Evolutionary conservation across 2,113 vertebrate species (phyloP), one percentile per base, ranked within the genome.

Genomic region (Oreotragus oreotragus): DNA sequence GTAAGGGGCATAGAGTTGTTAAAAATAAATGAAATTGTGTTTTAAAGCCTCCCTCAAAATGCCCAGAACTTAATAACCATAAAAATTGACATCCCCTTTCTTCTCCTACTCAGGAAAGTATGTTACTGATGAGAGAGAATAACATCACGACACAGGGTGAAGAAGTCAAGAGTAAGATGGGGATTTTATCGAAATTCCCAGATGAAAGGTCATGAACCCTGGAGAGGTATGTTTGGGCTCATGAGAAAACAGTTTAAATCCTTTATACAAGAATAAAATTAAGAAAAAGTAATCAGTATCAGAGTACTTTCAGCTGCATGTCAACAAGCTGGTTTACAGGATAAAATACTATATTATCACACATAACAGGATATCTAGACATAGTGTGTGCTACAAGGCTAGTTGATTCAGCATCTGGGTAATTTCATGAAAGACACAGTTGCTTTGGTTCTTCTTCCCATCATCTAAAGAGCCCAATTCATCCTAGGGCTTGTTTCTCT

Each of bases 111-210:
- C 43, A 92, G 10, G 27, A 83, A 95, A 92, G 27, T 89, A 84
- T 90, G 30, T 62, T 94, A 84, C 23, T 86, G 62, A 86, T 8
- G 25, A 51, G 60, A 94, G 14, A 66, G n/a, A 12, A 84, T 88
- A 27, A 94, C 49, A 11, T 95, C 33, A 84, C 23, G 66, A 84
- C 81, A 96, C 21, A 73, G 36, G 39, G n/a, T 90, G 51, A 96
- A 96, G 25, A n/a, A 94, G 9, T 70, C 19, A 90, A 36, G 16
- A 94, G 12, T 64, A 58, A 77, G 57, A 92, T 76, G 36, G 7
- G 73, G 33, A 94, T 96, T 96, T 91, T 92, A 73, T 60, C 28
- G 7, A 84, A 64, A 45, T 94, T 92, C 84, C 51, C 58, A 88
- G 64, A 64, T 21, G 58, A 85, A 93, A 88, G 45, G 53, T 81